Base-by-base conservation (phyloP, 2,113 vertebrate species). In the Hiodon tergisus region DNA sequence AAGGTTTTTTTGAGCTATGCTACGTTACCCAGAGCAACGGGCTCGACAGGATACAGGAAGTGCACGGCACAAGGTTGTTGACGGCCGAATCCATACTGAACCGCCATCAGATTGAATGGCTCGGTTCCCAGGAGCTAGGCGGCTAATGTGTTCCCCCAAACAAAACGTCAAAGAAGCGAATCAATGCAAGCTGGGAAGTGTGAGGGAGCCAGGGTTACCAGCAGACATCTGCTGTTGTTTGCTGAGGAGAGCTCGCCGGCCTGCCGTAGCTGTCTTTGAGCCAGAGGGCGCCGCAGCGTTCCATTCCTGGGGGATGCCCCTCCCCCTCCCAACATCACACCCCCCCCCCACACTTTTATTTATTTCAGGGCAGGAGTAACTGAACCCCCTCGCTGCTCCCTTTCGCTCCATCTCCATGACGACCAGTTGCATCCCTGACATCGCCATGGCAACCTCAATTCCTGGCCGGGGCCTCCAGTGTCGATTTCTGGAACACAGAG, bases 361-460 rank as follows among this genome's bases (percentile, higher is more conserved):
- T 54, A 59, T 14, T 59, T 65, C 63, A 66, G 69, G 65, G 60
- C 69, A 67, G 69, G 73, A 69, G 48, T 69, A 67, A 66, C 72
- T 68, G 57, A 66, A 76, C 77, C 59, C 74, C 67, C 58, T 63
- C 16, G 51, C 66, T 5, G 17, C 77, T 67, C 72, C 74, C 80
- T 50, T n/a, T 62, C n/a, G 69, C 69, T 31, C 69, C 59, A 73
- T 81, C 80, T 79, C 79, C 77, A 77, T 47, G 76, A 75, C 76
- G 77, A 80, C 76, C 76, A 73, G 72, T 73, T 82, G 83, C 80
- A 79, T 78, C 77, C 78, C 76, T 67, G 58, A 61, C 55, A 60
- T 81, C 78, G 59, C 83, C 83, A 79, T 71, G 80, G 76, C 4
- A 72, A 76, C 74, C 10, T 9, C 58, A 75, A 53, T 51, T 54